These are phyloP conservation scores for Apostichopus japonicus DNA, from an alignment of 35 echinoderm and acorn worm species.

Conservation along the genomic window DNA sequence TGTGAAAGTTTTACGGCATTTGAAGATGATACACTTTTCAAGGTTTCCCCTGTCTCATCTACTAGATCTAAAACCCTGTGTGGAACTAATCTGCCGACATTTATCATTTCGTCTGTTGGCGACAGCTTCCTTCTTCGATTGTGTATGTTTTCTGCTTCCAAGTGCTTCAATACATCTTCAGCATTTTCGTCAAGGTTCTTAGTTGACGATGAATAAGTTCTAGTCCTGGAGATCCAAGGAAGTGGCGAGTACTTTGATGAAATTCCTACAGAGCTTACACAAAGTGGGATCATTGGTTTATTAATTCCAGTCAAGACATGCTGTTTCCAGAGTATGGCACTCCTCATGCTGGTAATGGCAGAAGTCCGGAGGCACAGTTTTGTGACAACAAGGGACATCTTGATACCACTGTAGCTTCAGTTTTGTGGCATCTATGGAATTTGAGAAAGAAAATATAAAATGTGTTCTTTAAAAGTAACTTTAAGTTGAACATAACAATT, in stretches of 20 bases:
- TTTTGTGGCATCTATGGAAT: too few relatives aligned
- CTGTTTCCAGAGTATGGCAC: not conserved
- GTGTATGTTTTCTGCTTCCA: slow-evolving; percentile 29
- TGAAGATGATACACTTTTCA: not conserved
- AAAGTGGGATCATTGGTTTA: not conserved
- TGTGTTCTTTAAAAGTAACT: too few relatives aligned
- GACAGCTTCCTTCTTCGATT: slow-evolving; percentile 36
- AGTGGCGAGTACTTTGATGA: not conserved
- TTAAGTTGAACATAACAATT: too few relatives aligned
- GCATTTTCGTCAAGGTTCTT: not conserved
- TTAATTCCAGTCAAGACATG: not conserved
- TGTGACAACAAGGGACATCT: not conserved
- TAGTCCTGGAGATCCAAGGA: not conserved
- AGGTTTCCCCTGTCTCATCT: slow-evolving; percentile 28
- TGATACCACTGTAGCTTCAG: not conserved
- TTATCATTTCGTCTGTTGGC: slow-evolving; percentile 27
- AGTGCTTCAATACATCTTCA: slow-evolving; percentile 22
- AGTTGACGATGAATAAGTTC: not conserved
- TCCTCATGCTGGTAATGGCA: not conserved
- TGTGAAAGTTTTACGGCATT: slow-evolving; percentile 41
- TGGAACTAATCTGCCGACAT: slow-evolving; percentile 45
- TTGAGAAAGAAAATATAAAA: too few relatives aligned
- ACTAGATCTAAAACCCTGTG: slow-evolving; percentile 47
- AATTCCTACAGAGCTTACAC: not conserved
- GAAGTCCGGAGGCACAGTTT: not conserved